Percentiles rank a stretch among this genome's conserved stretches.
Evolutionary conservation across 2,888 invertebrate species (phyloP).

Genomic region (Chelonus formosanus): DNA sequence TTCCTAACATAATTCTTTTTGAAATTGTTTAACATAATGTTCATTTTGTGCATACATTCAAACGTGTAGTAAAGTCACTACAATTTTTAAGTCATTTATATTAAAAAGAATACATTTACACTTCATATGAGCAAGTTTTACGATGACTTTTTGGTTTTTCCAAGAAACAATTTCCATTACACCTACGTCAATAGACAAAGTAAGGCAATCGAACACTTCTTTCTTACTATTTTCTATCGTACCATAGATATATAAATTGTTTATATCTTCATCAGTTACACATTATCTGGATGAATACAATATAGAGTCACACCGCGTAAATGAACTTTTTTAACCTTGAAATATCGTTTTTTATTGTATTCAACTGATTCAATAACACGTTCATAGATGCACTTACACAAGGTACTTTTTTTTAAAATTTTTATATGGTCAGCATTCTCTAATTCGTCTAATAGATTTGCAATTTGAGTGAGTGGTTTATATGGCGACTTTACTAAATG

Average conservation of each 20-base stretch:
- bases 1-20: too few species aligned
- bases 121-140: slow-evolving; percentile 1
- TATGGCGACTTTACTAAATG: slow-evolving; percentile 28
- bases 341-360: slow-evolving; percentile 3
- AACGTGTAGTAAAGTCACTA: too few species aligned
- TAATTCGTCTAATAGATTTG: slow-evolving; percentile 33
- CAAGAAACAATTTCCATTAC: slow-evolving; percentile 6
- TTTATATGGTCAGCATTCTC: slow-evolving; percentile 24
- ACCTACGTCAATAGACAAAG: slow-evolving; percentile 14
- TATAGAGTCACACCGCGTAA: not conserved
- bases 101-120: too few species aligned
- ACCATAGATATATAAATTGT: slow-evolving; percentile 4
- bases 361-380: slow-evolving; percentile 4
- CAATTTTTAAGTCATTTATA: too few species aligned
- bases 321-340: slow-evolving; percentile 4
- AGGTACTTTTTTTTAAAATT: slow-evolving; percentile 10
- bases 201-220: slow-evolving; percentile 13
- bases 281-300: slow-evolving; percentile 18
- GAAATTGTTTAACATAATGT: too few species aligned
- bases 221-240: slow-evolving; percentile 13
- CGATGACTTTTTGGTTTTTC: slow-evolving; percentile 7
- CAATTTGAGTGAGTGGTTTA: slow-evolving; percentile 37
- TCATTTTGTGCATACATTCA: too few species aligned
- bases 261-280: slow-evolving; percentile 2
- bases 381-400: slow-evolving; percentile 13